Percentiles rank a stretch among this genome's conserved stretches.
phyloP scores from a whole-genome alignment of 2,888 invertebrate species.

The Odontocolon sp. region DNA sequence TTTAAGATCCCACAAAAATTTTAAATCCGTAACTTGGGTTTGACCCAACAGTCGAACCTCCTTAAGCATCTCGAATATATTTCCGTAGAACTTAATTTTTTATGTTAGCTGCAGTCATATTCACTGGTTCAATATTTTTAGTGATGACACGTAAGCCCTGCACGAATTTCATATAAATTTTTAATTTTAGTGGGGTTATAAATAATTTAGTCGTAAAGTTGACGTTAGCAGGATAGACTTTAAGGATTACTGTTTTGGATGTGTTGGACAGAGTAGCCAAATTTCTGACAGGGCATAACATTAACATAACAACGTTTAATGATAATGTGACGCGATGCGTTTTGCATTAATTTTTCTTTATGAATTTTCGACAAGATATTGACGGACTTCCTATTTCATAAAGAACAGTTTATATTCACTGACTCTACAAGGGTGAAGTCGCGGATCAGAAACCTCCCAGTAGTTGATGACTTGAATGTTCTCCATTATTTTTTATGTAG shows the following conservation, averaged over 20 bases:
- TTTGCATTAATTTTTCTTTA: not conserved
- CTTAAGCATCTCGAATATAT: not conserved
- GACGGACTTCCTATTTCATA: not conserved
- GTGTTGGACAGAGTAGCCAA: not conserved
- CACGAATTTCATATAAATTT: constrained; percentile 1
- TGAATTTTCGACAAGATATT: not conserved
- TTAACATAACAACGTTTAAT: constrained; percentile 5
- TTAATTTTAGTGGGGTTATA: not conserved
- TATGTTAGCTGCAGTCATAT: not conserved
- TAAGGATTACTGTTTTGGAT: not conserved
- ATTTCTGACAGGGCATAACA: not conserved
- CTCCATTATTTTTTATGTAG: not conserved
- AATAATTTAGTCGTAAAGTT: not conserved
- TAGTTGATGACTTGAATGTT: not conserved
- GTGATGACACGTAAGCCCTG: not conserved
- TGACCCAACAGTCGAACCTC: no score
- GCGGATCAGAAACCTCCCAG: not conserved
- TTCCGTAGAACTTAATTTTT: not conserved
- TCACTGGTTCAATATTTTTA: no score
- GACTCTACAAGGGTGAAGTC: not conserved
- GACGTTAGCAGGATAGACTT: not conserved
- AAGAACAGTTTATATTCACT: not conserved
- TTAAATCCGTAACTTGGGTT: no score
- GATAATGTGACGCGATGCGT: not conserved
- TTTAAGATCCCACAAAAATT: no score